Evolutionary conservation across 1,140 invertebrate species (phyloP), one percentile per base, ranked within the genome.

Genomic region (Drosophila pandora): DNA sequence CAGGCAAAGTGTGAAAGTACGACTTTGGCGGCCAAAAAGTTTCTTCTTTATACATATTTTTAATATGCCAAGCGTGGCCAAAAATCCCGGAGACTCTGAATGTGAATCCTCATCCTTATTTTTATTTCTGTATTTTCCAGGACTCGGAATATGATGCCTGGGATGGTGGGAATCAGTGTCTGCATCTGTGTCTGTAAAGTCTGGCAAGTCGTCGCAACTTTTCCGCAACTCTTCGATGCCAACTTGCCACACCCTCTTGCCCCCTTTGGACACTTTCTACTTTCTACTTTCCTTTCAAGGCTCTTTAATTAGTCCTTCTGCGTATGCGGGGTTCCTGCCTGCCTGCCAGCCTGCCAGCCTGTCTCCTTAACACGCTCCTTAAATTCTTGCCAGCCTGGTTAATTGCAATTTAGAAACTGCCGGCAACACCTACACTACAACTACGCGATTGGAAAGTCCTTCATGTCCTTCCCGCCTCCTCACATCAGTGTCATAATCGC

Each of bases 1-100:
- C 71, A 76, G 71, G 55, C 61, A 76, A 76, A 76, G 71, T 76
- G 73, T 76, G 73, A 76, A 76, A 76, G 73, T 76, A 57, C 72
- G 62, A 60, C 56, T 45, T 28, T 23, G 34, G 21, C 65, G 65
- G 65, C 65, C 54, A 65, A 49, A 75, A 75, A 49, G 55, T 69
- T 74, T 74, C 30, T 53, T 53, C 60, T 74, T 74, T 74, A 74
- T 74, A 74, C 70, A 74, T 74, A 74, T 74, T 74, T 74, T 74
- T 74, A 74, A 74, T 74, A 74, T 74, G 70, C 67, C 64, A 70
- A 70, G 59, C 59, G 59, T 62, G 59, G 59, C 67, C 67, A 56
- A 56, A 67, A 63, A 53, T 34, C 17, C 30, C 13, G 30, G 37
- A 37, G 37, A 25, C 39, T 39, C 12, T 17, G 10, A 13, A 13